Conservation (phyloP, 2,113 vertebrate species). For the human (Homo sapiens) region DNA sequence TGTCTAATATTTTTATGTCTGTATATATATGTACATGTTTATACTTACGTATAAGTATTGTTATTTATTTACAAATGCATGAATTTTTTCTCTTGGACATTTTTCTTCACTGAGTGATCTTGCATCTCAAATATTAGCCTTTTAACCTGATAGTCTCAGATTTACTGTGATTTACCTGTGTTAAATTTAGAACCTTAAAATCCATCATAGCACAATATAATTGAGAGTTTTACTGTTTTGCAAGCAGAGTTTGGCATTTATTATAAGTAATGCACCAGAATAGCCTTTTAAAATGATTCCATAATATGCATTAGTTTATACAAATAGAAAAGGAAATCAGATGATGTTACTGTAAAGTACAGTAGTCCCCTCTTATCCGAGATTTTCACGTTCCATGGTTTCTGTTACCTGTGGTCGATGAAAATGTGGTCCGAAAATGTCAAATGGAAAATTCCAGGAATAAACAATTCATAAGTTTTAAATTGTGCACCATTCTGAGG, state of each 20-base stretch:
- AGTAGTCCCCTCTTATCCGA: neutral
- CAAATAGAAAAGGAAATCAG: neutral
- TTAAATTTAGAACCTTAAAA: neutral
- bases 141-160: neutral
- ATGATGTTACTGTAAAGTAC: neutral
- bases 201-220: neutral
- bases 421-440: neutral
- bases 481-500: neutral
- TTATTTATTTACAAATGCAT: neutral
- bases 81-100: neutral
- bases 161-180: neutral
- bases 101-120: neutral
- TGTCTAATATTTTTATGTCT: neutral
- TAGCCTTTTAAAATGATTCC: constrained; percentile 2
- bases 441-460: neutral
- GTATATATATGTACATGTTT: neutral
- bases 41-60: neutral
- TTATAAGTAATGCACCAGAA: neutral
- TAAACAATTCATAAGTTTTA: neutral
- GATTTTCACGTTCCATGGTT: neutral
- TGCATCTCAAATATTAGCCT: neutral
- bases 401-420: neutral
- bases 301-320: neutral
- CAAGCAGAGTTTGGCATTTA: neutral
- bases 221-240: neutral